A percentile compares a stretch with the other conserved stretches of the same genome.
These are phyloP conservation scores for Corella eumyota DNA, from an alignment of 23 tunicate species.

Conservation along the genomic window DNA sequence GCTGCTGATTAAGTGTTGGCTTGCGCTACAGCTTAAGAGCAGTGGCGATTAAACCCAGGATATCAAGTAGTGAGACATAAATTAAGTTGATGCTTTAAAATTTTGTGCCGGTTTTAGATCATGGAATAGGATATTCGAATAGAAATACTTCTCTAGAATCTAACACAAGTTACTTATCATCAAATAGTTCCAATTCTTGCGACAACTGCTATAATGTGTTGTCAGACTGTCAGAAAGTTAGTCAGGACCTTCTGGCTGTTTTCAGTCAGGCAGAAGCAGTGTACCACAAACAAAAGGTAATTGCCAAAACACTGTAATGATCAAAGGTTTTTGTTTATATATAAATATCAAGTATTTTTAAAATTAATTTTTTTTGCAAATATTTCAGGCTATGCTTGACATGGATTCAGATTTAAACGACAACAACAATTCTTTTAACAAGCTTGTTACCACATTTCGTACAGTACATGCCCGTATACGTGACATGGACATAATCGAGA, in stretches of 20 bases:
- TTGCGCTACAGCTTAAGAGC: too few relatives aligned
- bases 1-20: too few relatives aligned
- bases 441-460: constrained; percentile 13
- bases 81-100: too few relatives aligned
- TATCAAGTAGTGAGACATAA: too few relatives aligned
- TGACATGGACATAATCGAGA: neutral
- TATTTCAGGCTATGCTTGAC: constrained; percentile 1
- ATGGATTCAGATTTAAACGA: too few relatives aligned
- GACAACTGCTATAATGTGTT: neutral
- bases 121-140: too few relatives aligned
- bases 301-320: neutral
- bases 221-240: constrained; percentile 26
- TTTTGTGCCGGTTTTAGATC: too few relatives aligned
- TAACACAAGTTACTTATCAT: too few relatives aligned
- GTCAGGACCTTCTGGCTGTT: constrained; percentile 22
- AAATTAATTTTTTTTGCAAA: too few relatives aligned
- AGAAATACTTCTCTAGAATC: too few relatives aligned
- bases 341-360: neutral
- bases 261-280: constrained; percentile 31
- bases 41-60: too few relatives aligned
- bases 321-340: neutral
- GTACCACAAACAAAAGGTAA: constrained; percentile 39
- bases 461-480: constrained; percentile 7
- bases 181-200: too few relatives aligned
- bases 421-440: constrained; percentile 3